These are phyloP conservation scores for Drosophila engyochracea DNA, from an alignment of 2,888 invertebrate genomes.

Conservation along the genomic window DNA sequence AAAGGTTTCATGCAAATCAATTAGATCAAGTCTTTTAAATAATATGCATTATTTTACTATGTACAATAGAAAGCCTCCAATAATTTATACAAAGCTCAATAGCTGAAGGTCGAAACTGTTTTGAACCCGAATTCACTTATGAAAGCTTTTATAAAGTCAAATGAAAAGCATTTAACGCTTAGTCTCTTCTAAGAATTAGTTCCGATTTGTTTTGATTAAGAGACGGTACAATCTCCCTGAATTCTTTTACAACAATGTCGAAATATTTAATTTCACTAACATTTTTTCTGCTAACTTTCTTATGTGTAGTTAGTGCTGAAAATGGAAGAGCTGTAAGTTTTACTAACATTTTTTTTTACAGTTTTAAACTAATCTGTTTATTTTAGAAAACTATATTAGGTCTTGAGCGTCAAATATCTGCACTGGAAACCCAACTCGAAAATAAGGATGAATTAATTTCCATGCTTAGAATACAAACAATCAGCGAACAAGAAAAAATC, in stretches of 20 bases:
- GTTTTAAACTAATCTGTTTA: not conserved
- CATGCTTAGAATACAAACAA: slow-evolving; percentile 44
- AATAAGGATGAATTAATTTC: slow-evolving; percentile 52
- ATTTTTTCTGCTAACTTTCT: slow-evolving; percentile 19
- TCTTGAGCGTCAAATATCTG: slow-evolving; percentile 17
- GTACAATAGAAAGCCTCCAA: slow-evolving; percentile 7
- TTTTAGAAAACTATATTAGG: slow-evolving; percentile 18
- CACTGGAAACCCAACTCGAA: slow-evolving; percentile 19
- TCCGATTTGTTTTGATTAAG: slow-evolving; percentile 19
- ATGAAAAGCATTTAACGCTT: not conserved
- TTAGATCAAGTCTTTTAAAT: slow-evolving; percentile 21
- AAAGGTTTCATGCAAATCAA: slow-evolving; percentile 30
- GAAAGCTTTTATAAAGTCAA: slow-evolving; percentile 11
- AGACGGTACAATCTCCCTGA: not conserved
- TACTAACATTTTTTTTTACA: not conserved
- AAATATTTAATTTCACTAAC: slow-evolving; percentile 1
- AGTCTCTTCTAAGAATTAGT: slow-evolving; percentile 33
- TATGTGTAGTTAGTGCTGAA: slow-evolving; percentile 12
- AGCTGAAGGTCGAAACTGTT: slow-evolving; percentile 11
- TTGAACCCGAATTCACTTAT: slow-evolving; percentile 22
- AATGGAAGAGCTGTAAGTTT: slow-evolving; percentile 18
- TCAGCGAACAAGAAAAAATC: slow-evolving; percentile 41
- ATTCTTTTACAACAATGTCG: slow-evolving; percentile 14
- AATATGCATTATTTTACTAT: slow-evolving; percentile 11
- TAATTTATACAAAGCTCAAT: slow-evolving; percentile 33